Evolutionary conservation across 2,113 vertebrate species (phyloP).

Genomic region (Lamprologus ornatipinnis): DNA sequence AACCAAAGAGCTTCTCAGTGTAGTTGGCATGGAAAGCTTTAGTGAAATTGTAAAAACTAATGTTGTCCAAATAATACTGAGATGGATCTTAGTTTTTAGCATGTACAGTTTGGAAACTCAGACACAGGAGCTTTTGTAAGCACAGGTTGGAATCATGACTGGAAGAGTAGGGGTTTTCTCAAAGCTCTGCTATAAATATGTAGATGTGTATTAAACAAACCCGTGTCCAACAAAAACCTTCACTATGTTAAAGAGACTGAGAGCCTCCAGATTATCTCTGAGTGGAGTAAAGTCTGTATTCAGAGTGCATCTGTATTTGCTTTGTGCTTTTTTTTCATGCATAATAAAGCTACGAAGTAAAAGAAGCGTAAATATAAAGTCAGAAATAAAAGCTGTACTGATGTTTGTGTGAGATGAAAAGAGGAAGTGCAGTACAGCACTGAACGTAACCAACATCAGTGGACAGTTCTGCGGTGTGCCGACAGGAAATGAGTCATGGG

Average conservation of each 20-base stretch:
- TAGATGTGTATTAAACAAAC: background rate
- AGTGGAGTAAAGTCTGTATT: background rate
- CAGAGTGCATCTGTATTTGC: accelerated
- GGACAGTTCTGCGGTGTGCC: accelerated
- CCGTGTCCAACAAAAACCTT: background rate
- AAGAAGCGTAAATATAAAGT: background rate
- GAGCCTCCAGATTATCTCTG: background rate
- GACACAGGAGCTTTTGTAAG: background rate
- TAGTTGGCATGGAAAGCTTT: background rate
- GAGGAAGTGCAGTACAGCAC: background rate
- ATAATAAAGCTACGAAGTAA: background rate
- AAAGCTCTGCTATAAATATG: background rate
- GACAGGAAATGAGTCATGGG: background rate
- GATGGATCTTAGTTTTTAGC: background rate
- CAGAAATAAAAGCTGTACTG: background rate
- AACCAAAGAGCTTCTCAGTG: background rate
- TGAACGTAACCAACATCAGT: background rate
- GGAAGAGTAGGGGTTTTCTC: background rate
- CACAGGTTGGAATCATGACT: background rate
- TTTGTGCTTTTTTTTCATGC: background rate
- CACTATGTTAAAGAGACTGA: background rate
- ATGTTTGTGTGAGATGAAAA: background rate
- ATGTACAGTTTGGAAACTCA: background rate
- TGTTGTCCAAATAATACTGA: background rate
- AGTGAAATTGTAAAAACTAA: background rate